These are phyloP conservation scores for Popillia japonica DNA, from an alignment of 1,140 invertebrate species.

Conservation along the genomic window DNA sequence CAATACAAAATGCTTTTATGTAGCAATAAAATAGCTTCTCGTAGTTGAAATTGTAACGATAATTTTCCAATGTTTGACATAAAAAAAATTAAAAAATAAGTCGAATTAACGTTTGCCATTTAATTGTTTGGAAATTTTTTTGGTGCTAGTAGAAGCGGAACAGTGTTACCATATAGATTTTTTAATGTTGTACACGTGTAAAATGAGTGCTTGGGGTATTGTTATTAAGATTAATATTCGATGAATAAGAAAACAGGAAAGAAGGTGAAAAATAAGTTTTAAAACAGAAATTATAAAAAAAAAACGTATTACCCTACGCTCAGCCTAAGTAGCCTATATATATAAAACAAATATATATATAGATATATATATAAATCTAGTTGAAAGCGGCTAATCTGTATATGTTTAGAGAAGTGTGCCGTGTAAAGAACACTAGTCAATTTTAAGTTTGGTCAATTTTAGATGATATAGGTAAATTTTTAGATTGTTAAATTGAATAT, in stretches of 20 bases:
- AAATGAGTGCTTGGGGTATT: slow-evolving; percentile 39
- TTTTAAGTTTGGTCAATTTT: slow-evolving; percentile 61
- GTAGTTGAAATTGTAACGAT: neutral
- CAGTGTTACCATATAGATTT: slow-evolving; percentile 42
- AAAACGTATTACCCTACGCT: slow-evolving; percentile 36
- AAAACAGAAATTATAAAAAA: slow-evolving; percentile 33
- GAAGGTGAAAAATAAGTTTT: neutral
- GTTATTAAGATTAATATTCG: neutral
- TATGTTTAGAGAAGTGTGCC: slow-evolving; percentile 46
- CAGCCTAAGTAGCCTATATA: slow-evolving; percentile 42
- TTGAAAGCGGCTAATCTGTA: slow-evolving; percentile 55
- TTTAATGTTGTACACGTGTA: slow-evolving; percentile 53
- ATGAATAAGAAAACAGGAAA: neutral
- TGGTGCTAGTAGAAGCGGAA: slow-evolving; percentile 49
- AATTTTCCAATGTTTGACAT: neutral
- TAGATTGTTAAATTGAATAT: slow-evolving; percentile 45
- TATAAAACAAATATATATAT: neutral
- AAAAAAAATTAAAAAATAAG: neutral
- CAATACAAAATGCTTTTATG: slow-evolving; percentile 25
- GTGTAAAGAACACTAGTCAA: slow-evolving; percentile 58
- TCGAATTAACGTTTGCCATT: neutral
- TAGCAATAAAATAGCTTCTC: slow-evolving; percentile 39
- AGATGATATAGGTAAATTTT: slow-evolving; percentile 48
- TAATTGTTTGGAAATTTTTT: slow-evolving; percentile 43
- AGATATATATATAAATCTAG: slow-evolving; percentile 47